Evolutionary conservation across 2,888 invertebrate genomes (phyloP).

Genomic region (Craniophora ligustri): DNA sequence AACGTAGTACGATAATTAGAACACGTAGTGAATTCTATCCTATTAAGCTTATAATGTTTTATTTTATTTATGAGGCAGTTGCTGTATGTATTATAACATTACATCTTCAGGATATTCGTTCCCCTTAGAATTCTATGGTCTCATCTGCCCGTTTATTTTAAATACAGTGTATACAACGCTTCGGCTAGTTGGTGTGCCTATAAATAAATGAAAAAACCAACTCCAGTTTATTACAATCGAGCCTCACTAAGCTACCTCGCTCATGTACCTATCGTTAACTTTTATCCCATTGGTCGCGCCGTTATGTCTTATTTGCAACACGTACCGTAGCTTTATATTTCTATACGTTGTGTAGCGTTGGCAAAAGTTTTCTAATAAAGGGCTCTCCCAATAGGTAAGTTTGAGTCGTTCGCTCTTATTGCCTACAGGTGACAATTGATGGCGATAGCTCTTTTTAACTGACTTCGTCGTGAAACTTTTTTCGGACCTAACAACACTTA

Average conservation of each 20-base stretch:
- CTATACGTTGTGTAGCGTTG: constrained; percentile 69
- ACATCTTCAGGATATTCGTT: too few relatives aligned
- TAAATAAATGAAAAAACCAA: too few relatives aligned
- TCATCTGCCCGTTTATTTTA: too few relatives aligned
- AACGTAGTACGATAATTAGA: too few relatives aligned
- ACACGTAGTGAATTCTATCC: too few relatives aligned
- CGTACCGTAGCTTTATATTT: constrained; percentile 84
- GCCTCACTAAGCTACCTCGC: constrained; percentile 35
- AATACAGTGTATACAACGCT: too few relatives aligned
- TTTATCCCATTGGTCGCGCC: constrained; percentile 61
- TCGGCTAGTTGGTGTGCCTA: too few relatives aligned
- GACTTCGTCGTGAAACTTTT: constrained; percentile 71
- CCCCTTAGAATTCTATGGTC: too few relatives aligned
- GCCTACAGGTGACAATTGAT: constrained; percentile 87
- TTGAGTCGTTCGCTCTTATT: constrained; percentile 79
- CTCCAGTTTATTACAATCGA: constrained; percentile 50
- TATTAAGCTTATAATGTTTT: constrained; percentile 20
- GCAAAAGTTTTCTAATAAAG: constrained; percentile 87
- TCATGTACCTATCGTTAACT: constrained; percentile 50
- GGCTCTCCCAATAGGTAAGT: constrained; percentile 79
- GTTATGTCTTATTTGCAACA: constrained; percentile 85
- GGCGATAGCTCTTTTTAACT: constrained; percentile 82
- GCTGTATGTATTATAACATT: too few relatives aligned
- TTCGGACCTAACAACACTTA: constrained; percentile 56
- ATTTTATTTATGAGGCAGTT: too few relatives aligned